Percentiles rank a stretch among this genome's conserved stretches.
These are phyloP conservation scores for Leuciscus waleckii DNA, from an alignment of 2,797 vertebrate genomes.

Conservation along the genomic window DNA sequence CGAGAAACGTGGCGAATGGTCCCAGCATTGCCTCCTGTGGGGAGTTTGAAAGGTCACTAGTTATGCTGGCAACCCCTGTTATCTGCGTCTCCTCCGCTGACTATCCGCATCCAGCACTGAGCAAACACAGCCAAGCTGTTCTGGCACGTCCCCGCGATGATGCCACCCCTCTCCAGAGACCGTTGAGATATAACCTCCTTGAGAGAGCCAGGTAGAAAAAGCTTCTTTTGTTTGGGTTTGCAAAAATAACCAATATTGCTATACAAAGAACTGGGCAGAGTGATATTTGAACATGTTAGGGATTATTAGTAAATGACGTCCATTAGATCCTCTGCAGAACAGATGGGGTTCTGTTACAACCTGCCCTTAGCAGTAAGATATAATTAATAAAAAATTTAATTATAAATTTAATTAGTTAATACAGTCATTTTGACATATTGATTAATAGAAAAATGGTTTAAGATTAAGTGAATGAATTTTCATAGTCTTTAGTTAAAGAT, in stretches of 20 bases:
- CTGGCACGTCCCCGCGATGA: conserved; percentile 47
- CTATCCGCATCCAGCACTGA: conserved; percentile 36
- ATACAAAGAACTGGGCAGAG: conserved; percentile 40
- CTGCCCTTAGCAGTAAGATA: conserved; percentile 21
- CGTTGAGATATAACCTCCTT: conserved; percentile 47
- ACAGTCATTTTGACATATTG: conserved; percentile 8
- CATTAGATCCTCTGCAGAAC: conserved; percentile 2
- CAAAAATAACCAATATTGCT: conserved; percentile 49
- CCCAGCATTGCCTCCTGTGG: conserved; percentile 44
- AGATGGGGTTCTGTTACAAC: conserved; percentile 6
- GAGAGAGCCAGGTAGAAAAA: conserved; percentile 47
- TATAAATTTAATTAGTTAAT: conserved; percentile 34
- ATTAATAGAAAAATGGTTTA: conserved; percentile 21
- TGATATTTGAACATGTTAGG: conserved; percentile 17
- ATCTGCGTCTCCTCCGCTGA: conserved; percentile 42
- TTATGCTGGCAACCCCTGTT: conserved; percentile 54
- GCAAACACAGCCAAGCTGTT: conserved; percentile 55
- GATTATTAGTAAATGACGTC: conserved; percentile 1
- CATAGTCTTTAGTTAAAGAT: conserved; percentile 12
- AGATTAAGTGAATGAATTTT: conserved; percentile 33
- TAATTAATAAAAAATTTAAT: conserved; percentile 22
- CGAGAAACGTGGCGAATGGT: conserved; percentile 52
- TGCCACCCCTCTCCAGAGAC: conserved; percentile 55
- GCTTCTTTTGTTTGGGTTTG: conserved; percentile 53
- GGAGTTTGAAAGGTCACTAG: conserved; percentile 64